phyloP scores from a whole-genome alignment of 2,888 invertebrate genomes.

The Junonia oenone region DNA sequence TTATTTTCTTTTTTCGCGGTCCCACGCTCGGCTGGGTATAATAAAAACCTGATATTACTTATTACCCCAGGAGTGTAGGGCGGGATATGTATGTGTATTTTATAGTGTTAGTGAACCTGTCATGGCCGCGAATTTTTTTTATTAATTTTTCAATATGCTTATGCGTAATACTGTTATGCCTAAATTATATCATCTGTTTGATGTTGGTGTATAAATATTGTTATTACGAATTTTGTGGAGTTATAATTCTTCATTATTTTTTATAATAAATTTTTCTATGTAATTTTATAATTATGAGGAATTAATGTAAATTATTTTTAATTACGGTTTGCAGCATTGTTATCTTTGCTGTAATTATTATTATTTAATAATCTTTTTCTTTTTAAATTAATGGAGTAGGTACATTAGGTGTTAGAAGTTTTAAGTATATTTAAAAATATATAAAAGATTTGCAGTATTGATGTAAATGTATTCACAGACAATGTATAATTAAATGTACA shows the following conservation, averaged over 20 bases:
- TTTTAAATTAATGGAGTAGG: background rate
- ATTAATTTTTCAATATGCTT: background rate
- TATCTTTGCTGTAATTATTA: background rate
- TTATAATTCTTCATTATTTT: background rate
- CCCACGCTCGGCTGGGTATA: slow-evolving; percentile 27
- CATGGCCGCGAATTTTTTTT: background rate
- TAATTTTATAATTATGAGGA: background rate
- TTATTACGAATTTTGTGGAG: background rate
- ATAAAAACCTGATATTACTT: slow-evolving; percentile 19
- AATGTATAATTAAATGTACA: background rate
- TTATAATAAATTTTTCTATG: background rate
- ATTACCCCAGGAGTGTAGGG: slow-evolving; percentile 4
- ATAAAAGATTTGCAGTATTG: background rate
- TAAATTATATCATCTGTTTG: background rate
- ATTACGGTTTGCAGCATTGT: background rate
- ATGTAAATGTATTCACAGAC: background rate
- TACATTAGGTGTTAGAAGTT: background rate
- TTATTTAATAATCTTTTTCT: background rate
- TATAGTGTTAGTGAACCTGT: background rate
- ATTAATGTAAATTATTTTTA: background rate
- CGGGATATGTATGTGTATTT: slow-evolving; percentile 6
- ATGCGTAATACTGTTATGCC: background rate
- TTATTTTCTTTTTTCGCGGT: slow-evolving; percentile 26
- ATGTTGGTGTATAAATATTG: background rate
- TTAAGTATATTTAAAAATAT: background rate